A percentile compares a stretch with the other conserved stretches of the same genome.
Evolutionary conservation across 2,888 invertebrate genomes (phyloP).

Genomic region (Andrena marginata): DNA sequence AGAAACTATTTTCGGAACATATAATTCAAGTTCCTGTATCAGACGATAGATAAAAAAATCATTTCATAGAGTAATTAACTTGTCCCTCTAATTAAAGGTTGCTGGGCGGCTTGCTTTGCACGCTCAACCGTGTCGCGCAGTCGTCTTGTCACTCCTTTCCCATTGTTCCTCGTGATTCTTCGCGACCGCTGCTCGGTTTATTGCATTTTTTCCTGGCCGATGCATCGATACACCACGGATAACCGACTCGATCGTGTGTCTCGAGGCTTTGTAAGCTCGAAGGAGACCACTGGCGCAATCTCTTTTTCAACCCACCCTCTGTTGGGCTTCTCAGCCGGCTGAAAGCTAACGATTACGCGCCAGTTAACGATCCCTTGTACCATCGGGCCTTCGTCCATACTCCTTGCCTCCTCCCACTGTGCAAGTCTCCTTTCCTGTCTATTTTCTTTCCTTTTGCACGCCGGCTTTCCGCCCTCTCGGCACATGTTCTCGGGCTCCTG

Average conservation of each 20-base stretch:
- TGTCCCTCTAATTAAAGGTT: neutral
- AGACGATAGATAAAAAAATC: neutral
- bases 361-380: constrained; percentile 78
- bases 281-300: constrained; percentile 44
- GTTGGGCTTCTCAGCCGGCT: constrained; percentile 64
- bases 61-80: constrained; percentile 36
- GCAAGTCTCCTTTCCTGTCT: constrained; percentile 45
- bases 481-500: constrained; percentile 8
- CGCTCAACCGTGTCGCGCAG: constrained; percentile 24
- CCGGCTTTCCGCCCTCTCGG: constrained; percentile 16
- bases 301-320: constrained; percentile 56
- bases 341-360: constrained; percentile 82
- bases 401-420: constrained; percentile 38
- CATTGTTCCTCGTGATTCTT: constrained; percentile 30
- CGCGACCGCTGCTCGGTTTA: constrained; percentile 47
- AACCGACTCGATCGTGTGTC: constrained; percentile 37
- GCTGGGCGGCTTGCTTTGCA: neutral
- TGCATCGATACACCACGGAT: constrained; percentile 38
- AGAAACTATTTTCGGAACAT: too few species aligned
- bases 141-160: constrained; percentile 25
- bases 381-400: constrained; percentile 47
- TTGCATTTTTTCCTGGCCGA: constrained; percentile 47
- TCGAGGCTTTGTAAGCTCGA: constrained; percentile 38
- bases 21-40: neutral
- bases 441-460: constrained; percentile 37